These are phyloP conservation scores for Phrynosoma platyrhinos DNA, from an alignment of 2,113 vertebrate genomes.

Conservation along the genomic window DNA sequence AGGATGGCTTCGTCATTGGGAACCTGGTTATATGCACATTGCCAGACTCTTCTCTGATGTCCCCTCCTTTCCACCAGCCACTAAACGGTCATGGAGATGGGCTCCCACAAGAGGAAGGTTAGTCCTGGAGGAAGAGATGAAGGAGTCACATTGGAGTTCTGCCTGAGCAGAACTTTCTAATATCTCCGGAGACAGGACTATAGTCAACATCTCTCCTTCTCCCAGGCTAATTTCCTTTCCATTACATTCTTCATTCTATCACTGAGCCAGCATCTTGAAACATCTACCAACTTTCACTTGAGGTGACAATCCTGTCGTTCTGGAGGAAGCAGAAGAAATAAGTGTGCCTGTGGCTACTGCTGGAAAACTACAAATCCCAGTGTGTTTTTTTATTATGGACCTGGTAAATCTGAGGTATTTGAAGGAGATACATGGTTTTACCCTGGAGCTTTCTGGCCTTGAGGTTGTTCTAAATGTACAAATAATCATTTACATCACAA, in stretches of 20 bases:
- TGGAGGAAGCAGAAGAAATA: background rate
- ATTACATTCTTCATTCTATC: too few relatives aligned
- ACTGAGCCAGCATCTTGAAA: background rate
- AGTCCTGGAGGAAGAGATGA: too few relatives aligned
- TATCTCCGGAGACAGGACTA: background rate
- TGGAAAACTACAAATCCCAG: background rate
- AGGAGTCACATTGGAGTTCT: too few relatives aligned
- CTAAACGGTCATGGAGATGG: too few relatives aligned
- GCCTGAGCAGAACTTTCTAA: background rate
- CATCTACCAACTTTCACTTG: background rate
- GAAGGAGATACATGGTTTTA: background rate
- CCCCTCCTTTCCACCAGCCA: too few relatives aligned
- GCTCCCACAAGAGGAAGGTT: too few relatives aligned
- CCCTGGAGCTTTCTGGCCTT: background rate
- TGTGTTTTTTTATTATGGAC: background rate
- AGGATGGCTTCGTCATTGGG: too few relatives aligned
- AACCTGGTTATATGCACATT: too few relatives aligned
- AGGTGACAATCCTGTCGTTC: too few relatives aligned
- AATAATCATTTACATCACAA: background rate
- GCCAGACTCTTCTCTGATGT: too few relatives aligned
- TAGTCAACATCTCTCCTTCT: background rate
- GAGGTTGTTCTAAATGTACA: background rate
- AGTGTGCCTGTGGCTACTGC: background rate
- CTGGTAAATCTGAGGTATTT: background rate
- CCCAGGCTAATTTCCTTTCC: too few relatives aligned